Evolutionary conservation across 2,797 vertebrate genomes (phyloP).

Genomic region (Lutjanus argentimaculatus): DNA sequence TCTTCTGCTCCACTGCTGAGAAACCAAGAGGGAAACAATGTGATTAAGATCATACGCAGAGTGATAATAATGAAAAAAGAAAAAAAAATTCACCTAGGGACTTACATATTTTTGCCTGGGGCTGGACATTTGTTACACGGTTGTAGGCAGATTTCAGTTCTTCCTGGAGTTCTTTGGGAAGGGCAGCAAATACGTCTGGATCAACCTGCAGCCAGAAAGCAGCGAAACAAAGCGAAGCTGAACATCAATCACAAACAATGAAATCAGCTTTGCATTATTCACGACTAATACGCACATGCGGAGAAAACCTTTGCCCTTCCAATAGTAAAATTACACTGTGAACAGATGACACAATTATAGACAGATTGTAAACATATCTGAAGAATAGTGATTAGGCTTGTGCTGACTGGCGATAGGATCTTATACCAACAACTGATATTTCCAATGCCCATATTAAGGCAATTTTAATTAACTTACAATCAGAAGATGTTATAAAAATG

Average conservation of each 20-base stretch:
- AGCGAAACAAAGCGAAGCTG: background rate
- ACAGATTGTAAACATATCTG: background rate
- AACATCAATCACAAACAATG: background rate
- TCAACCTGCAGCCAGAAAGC: slow-evolving; percentile 87
- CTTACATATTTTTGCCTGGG: slow-evolving; percentile 83
- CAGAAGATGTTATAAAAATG: too few species aligned
- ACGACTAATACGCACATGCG: background rate
- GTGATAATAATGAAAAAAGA: background rate
- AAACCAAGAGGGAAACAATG: background rate
- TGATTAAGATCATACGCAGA: background rate
- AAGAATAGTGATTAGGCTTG: background rate
- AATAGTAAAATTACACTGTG: background rate
- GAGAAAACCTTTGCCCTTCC: background rate
- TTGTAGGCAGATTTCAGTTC: slow-evolving; percentile 94
- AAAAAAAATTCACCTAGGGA: background rate
- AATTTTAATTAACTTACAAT: too few species aligned
- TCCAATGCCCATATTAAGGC: too few species aligned
- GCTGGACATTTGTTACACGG: slow-evolving; percentile 82
- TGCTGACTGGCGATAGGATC: too few species aligned
- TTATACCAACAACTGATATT: too few species aligned
- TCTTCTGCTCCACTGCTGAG: slow-evolving; percentile 88
- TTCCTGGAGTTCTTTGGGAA: slow-evolving; percentile 95
- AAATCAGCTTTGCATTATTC: background rate
- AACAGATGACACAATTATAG: background rate
- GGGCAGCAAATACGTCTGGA: slow-evolving; percentile 96